Evolutionary conservation across 2,113 vertebrate genomes (phyloP).

Genomic region (Percopsis transmontana): DNA sequence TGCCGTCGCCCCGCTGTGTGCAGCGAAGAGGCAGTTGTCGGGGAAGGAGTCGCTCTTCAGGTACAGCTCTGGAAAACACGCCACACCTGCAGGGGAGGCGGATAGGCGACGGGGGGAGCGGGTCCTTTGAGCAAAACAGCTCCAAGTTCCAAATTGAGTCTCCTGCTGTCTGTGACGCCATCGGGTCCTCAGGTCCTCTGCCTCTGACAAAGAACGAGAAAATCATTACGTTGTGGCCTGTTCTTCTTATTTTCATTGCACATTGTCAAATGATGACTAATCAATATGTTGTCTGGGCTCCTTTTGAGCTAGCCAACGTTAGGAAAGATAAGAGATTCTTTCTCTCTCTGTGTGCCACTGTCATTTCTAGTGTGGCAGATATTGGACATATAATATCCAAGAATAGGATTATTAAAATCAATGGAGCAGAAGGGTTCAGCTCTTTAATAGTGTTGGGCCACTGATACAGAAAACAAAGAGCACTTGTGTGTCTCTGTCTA

Average conservation of each 20-base stretch:
- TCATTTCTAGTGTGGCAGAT: background rate
- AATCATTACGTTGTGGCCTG: conserved; percentile 3
- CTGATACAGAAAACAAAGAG: background rate
- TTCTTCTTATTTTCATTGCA: background rate
- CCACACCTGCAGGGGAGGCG: background rate
- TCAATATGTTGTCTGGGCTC: conserved; percentile 16
- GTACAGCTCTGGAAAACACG: background rate
- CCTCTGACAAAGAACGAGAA: background rate
- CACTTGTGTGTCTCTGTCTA: background rate
- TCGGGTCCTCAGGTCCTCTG: background rate
- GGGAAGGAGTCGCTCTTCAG: background rate
- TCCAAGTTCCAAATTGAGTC: conserved; percentile 6
- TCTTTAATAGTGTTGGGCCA: background rate
- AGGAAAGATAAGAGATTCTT: conserved; percentile 14
- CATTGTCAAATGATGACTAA: conserved; percentile 17
- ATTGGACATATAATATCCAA: background rate
- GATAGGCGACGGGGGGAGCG: background rate
- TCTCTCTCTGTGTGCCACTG: too few species aligned
- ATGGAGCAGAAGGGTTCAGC: background rate
- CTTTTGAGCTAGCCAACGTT: background rate
- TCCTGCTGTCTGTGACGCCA: background rate
- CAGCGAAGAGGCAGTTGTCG: background rate
- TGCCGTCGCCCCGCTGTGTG: conserved; percentile 1
- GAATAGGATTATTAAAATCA: background rate
- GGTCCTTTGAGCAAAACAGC: conserved; percentile 15